Evolutionary conservation across 2,797 vertebrate genomes (phyloP), one percentile per base, ranked within the genome.

Genomic region (Danio albolineatus): DNA sequence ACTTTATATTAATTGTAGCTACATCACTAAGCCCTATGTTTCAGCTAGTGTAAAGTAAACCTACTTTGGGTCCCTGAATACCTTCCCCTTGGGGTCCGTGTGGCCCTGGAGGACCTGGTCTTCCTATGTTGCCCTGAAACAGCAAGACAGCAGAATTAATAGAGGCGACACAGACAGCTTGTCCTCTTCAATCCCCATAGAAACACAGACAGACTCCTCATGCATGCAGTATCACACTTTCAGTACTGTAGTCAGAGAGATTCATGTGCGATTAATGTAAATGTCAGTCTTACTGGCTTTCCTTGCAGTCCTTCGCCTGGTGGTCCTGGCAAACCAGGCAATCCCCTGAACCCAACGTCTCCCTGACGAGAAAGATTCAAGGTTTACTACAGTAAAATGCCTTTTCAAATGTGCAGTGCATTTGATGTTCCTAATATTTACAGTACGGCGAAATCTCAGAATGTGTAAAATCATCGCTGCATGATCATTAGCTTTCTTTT

Each of bases 61-160:
- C 89, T 94, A 97, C 97, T 95, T 97, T 98, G 84, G 92, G 88
- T 76, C 96, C 97, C 90, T 97, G 97, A 89, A 96, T 90, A 74
- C 96, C 95, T 88, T 96, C 94, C 72, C 97, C 96, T 73, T 90
- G 90, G 79, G 94, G 94, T 79, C 96, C 97, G 69, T 76, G 46
- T 86, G 93, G 89, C 16, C 97, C 96, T 73, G 89, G 83, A 64
- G 89, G 86, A 39, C 97, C 96, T 86, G 91, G 85, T 19, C 95
- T 92, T 79, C 97, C 97, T 67, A 78, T 28, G 86, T 89, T 91
- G 83, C 97, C 97, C 96, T 97, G 87, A 76, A 90, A 87, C 82
- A 28, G 86, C 61, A 89, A 54, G 51, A 67, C 8, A 78, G 44
- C 62, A 62, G 38, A 10, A 60, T 82, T 81, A 81, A 81, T 78